Evolutionary conservation across 2,797 vertebrate genomes (phyloP).

Genomic region (Aldrovandia affinis): DNA sequence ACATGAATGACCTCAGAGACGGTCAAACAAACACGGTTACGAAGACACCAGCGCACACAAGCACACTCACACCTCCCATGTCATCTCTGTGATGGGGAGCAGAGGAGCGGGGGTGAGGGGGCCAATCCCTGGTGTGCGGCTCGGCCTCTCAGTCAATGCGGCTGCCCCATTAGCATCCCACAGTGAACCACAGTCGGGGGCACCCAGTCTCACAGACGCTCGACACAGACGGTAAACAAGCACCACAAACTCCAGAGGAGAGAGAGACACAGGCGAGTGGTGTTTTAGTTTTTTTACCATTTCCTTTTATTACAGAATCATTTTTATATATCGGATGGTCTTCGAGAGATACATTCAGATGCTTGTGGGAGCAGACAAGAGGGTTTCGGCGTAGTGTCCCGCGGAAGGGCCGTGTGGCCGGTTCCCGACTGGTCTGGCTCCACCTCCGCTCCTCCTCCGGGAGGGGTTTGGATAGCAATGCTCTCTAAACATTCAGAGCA

Average conservation of each 20-base stretch:
- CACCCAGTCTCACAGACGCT: not conserved
- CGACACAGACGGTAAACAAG: not conserved
- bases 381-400: constrained; percentile 54
- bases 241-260: not conserved
- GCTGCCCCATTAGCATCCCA: not conserved
- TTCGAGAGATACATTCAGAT: constrained; percentile 81
- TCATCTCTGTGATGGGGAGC: not conserved
- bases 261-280: not conserved
- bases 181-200: not conserved
- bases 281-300: constrained; percentile 66
- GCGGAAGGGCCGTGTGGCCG: constrained; percentile 49
- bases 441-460: constrained; percentile 37
- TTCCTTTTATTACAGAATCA: constrained; percentile 76
- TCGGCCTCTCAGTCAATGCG: not conserved
- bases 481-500: constrained; percentile 55
- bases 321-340: constrained; percentile 71
- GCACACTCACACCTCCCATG: not conserved
- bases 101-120: not conserved
- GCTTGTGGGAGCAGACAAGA: constrained; percentile 59
- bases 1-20: constrained; percentile 16
- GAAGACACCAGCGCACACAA: not conserved
- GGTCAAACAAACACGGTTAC: not conserved
- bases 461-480: constrained; percentile 34
- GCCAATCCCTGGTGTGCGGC: not conserved
- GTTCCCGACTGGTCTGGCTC: constrained; percentile 50